phyloP scores from a whole-genome alignment of 2,797 vertebrate species.

The Erithacus rubecula region DNA sequence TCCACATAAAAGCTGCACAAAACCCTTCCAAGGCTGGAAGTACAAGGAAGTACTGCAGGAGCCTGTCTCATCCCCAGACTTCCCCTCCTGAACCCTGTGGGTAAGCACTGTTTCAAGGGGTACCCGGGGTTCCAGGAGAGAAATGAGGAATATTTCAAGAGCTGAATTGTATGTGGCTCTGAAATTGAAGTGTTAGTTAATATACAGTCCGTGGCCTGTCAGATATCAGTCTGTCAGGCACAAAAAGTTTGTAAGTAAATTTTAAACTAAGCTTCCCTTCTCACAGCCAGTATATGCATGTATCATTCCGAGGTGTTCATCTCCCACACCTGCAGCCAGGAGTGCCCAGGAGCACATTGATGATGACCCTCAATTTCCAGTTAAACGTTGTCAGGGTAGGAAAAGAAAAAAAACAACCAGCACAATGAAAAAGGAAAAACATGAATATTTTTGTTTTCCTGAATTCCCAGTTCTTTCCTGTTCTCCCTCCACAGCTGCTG shows the following conservation, averaged over 20 bases:
- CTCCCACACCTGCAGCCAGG: background rate
- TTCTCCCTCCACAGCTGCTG: conserved; percentile 32
- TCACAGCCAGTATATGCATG: background rate
- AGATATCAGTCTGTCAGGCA: background rate
- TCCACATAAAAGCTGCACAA: background rate
- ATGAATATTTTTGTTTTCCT: conserved; percentile 31
- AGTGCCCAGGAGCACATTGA: background rate
- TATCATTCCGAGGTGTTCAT: background rate
- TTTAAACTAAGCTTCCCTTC: background rate
- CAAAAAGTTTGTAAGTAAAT: background rate
- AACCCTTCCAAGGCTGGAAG: background rate
- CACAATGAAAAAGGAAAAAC: background rate
- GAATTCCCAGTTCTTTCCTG: conserved; percentile 8
- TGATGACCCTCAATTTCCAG: background rate
- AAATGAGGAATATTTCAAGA: background rate
- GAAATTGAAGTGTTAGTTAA: background rate
- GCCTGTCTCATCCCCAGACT: background rate
- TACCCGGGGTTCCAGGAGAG: background rate
- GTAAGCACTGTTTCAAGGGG: background rate
- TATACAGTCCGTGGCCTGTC: background rate
- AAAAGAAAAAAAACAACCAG: background rate
- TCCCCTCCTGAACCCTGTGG: background rate
- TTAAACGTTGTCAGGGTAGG: background rate
- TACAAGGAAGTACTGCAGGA: background rate
- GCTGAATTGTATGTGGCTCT: background rate